Base-by-base conservation (phyloP, 2,797 vertebrate genomes). In the Darevskia mixta region DNA sequence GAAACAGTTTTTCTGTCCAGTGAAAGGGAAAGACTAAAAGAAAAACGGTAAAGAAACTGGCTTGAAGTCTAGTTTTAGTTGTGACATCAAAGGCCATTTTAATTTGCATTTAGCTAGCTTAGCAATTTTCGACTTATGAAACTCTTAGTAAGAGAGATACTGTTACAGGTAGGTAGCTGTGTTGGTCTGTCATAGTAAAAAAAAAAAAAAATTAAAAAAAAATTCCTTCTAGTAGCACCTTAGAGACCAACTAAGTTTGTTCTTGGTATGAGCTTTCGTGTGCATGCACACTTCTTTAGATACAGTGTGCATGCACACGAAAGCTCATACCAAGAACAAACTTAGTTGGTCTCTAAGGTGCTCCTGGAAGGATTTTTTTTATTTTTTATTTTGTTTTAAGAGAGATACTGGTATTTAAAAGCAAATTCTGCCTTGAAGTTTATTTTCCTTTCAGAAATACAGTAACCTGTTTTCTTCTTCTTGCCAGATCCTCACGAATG, bases 401-500 rank as follows among this genome's bases (percentile, higher is more conserved):
- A 18, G 18, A 76, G 27, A n/a, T 17, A n/a, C 3, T 43, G 61
- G 27, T 2, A 43, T 8, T 72, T n/a, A 79, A 43, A 72, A 77
- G 11, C 20, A n/a, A 29, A 11, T 83, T 78, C 17, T 64, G 29
- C n/a, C 25, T 29, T 64, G 32, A 0, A 2, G 35, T 35, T 64
- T 71, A 13, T 38, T 45, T 38, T 64, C 29, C 29, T 35, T 67
- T 71, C 15, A 43, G 20, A 43, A 72, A 1, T 18, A 0, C 38
- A 1, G 0, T 38, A 58, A 61, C 29, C 5, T 17, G 8, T 78
- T 80, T 85, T 90, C 91, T 93, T 93, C 8, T 58, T 93, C 6
- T 58, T 80, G 88, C 64, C 86, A 96, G 95, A 49, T 95, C 82
- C 38, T 90, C 1, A 4, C 0, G 2, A 23, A 0, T 45, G 89